Conservation (phyloP, 2,113 vertebrate genomes). For the Sturnus vulgaris region DNA sequence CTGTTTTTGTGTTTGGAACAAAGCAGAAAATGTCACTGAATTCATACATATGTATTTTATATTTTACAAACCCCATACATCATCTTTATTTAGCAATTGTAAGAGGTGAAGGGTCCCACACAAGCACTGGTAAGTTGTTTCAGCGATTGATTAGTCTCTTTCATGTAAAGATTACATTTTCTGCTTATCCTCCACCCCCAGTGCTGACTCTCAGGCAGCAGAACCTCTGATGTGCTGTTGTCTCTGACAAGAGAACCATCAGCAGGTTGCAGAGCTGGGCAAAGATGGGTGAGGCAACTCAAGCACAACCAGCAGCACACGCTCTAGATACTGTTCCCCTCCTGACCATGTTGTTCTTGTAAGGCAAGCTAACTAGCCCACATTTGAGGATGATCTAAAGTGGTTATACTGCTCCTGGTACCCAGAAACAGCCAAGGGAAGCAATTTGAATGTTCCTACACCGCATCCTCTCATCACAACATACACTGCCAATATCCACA, state of each 20-base stretch:
- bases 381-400: not conserved
- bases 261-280: not conserved
- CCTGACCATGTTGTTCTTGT: not conserved
- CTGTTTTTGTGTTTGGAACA: not conserved
- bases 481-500: fast-evolving
- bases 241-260: not conserved
- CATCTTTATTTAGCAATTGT: not conserved
- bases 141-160: not conserved
- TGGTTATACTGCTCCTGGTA: not conserved
- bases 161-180: not conserved
- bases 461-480: not conserved
- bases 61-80: not conserved
- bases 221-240: not conserved
- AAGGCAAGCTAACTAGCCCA: not conserved
- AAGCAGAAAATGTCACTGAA: not conserved
- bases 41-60: not conserved
- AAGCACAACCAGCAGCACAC: not conserved
- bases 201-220: not conserved
- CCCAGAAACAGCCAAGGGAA: not conserved
- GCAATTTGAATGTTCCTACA: not conserved
- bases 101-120: not conserved
- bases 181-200: not conserved
- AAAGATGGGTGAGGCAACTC: not conserved
- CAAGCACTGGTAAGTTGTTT: not conserved
- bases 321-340: not conserved